Conservation (phyloP, 2,888 invertebrate species). For the Copidosoma aretas region DNA sequence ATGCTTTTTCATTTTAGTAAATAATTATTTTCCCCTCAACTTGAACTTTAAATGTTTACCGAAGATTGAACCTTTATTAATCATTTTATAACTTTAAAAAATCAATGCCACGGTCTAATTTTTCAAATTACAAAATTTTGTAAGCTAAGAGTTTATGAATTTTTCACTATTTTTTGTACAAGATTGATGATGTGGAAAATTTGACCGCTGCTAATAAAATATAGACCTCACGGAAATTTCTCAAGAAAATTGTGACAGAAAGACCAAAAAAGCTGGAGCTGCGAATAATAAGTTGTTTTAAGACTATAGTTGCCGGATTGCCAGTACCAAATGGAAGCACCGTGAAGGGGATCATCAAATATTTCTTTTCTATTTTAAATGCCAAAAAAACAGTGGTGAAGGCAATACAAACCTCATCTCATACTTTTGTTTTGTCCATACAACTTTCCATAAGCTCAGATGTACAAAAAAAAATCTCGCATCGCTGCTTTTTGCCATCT, state of each 20-base stretch:
- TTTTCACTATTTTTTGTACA: too few species aligned
- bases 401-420: background rate
- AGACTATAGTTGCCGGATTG: slow-evolving; percentile 16
- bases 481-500: slow-evolving; percentile 15
- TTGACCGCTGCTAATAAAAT: background rate
- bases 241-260: slow-evolving; percentile 11
- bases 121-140: background rate
- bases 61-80: background rate
- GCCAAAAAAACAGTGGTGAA: slow-evolving; percentile 41
- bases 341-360: slow-evolving; percentile 6
- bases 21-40: too few species aligned
- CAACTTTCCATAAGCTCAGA: too few species aligned
- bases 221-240: background rate
- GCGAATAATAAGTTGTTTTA: slow-evolving; percentile 22
- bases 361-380: slow-evolving; percentile 29
- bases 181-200: background rate
- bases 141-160: too few species aligned
- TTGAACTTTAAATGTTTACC: too few species aligned
- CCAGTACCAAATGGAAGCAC: slow-evolving; percentile 7
- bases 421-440: too few species aligned
- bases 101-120: background rate
- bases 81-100: background rate
- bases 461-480: too few species aligned
- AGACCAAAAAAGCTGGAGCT: slow-evolving; percentile 28
- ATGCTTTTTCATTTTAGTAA: too few species aligned